phyloP scores from a whole-genome alignment of 2,113 vertebrate species.

The Sula dactylatra region DNA sequence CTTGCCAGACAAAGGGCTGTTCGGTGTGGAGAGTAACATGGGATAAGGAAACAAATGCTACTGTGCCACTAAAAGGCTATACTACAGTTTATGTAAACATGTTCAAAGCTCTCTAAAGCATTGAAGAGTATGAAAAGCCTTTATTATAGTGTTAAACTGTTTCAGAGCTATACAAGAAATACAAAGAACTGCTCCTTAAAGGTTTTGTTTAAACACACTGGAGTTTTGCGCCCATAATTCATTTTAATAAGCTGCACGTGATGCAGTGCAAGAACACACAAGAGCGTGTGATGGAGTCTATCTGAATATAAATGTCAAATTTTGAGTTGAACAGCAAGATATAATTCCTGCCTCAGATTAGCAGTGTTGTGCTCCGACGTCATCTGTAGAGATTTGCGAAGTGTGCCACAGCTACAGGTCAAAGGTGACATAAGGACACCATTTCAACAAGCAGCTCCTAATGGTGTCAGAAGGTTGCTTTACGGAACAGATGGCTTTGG shows the following conservation, averaged over 20 bases:
- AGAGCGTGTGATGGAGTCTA: neutral
- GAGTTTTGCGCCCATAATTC: neutral
- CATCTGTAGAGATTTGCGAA: neutral
- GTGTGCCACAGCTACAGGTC: neutral
- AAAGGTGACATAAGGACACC: neutral
- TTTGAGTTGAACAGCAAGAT: neutral
- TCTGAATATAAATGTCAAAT: neutral
- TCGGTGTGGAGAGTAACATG: neutral
- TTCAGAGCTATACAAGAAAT: neutral
- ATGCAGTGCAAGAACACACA: neutral
- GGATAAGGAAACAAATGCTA: neutral
- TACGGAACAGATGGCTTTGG: neutral
- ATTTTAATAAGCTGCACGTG: neutral
- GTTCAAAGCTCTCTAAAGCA: neutral
- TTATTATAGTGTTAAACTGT: neutral
- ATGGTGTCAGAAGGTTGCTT: neutral
- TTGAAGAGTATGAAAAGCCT: neutral
- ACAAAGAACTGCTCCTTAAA: neutral
- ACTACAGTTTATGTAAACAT: neutral
- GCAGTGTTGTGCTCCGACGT: fast-evolving
- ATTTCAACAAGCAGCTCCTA: neutral
- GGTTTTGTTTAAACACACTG: neutral
- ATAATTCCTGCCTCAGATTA: fast-evolving
- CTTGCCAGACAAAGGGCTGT: neutral
- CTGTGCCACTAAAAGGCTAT: neutral